phyloP scores from a whole-genome alignment of 2,113 vertebrate genomes.

The Phalacrocorax brasilianus region DNA sequence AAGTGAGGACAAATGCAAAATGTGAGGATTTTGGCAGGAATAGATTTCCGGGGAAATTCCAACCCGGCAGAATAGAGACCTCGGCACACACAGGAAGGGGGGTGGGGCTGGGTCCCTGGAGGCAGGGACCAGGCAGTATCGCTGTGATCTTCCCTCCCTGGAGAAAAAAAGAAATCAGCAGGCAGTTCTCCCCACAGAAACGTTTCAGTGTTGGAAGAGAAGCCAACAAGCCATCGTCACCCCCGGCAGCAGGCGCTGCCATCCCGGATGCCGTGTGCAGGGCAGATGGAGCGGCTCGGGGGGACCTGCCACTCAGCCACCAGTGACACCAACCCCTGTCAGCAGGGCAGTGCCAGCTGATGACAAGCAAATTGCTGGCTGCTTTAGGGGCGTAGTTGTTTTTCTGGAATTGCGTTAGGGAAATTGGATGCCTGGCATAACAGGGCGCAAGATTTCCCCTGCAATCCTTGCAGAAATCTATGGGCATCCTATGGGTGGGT shows the following conservation, averaged over 20 bases:
- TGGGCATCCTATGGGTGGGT: not conserved
- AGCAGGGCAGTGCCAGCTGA: not conserved
- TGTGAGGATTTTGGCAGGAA: not conserved
- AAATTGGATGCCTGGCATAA: not conserved
- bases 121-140: not conserved
- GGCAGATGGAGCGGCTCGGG: not conserved
- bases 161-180: not conserved
- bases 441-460: not conserved
- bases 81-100: not conserved
- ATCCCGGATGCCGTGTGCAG: not conserved
- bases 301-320: not conserved
- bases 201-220: accelerated
- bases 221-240: not conserved
- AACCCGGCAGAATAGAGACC: not conserved
- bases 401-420: not conserved
- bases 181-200: not conserved
- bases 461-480: not conserved
- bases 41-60: not conserved
- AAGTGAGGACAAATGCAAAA: not conserved
- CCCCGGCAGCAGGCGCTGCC: not conserved
- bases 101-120: not conserved
- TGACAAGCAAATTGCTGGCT: not conserved
- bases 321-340: not conserved
- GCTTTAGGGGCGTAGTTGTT: accelerated
- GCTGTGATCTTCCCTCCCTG: not conserved